Conservation (phyloP, 2,888 invertebrate species). For the Tetragnatha montana region DNA sequence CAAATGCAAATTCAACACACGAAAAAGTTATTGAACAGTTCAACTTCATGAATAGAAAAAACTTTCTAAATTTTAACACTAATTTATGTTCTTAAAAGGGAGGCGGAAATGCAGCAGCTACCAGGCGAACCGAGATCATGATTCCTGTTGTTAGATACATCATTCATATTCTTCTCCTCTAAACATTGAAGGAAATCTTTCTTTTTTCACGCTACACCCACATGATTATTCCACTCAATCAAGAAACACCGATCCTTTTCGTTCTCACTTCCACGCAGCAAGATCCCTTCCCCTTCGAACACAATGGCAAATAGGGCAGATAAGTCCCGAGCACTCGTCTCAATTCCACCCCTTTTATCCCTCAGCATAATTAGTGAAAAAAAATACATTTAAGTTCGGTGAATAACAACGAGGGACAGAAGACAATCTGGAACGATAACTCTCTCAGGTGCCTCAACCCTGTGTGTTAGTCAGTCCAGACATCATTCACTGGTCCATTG, state of each 20-base stretch:
- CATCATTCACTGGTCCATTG: conserved; percentile 2
- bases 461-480: background rate
- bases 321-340: conserved; percentile 7
- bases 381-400: background rate
- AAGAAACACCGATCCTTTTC: background rate
- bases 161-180: too few relatives aligned
- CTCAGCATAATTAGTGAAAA: conserved; percentile 25
- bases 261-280: background rate
- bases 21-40: too few relatives aligned
- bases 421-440: conserved; percentile 36
- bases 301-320: conserved; percentile 35
- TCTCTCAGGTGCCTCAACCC: background rate
- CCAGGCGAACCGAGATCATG: too few relatives aligned
- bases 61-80: too few relatives aligned
- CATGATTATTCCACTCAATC: background rate
- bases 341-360: background rate
- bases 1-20: too few relatives aligned
- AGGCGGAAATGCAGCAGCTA: too few relatives aligned
- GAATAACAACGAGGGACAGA: conserved; percentile 2
- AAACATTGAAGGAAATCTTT: too few relatives aligned
- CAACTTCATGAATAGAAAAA: too few relatives aligned
- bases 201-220: background rate
- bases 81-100: too few relatives aligned
- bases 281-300: background rate
- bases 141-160: too few relatives aligned